These are phyloP conservation scores for Rhinogobius similis DNA, from an alignment of 2,113 vertebrate genomes.

Conservation along the genomic window DNA sequence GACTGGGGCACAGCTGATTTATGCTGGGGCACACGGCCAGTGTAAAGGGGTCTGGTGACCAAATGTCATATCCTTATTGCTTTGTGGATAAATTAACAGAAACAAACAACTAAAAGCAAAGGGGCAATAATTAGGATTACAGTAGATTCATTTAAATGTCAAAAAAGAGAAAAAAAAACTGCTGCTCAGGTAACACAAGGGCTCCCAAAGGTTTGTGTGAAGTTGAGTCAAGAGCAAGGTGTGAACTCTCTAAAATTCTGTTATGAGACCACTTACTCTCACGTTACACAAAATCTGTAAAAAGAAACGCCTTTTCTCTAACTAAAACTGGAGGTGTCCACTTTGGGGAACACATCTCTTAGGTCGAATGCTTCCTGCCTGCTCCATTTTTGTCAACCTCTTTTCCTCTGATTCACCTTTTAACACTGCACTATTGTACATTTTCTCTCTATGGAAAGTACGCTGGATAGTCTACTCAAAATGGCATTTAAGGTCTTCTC, in stretches of 20 bases:
- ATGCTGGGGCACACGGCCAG: too few relatives aligned
- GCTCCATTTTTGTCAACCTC: constrained; percentile 39
- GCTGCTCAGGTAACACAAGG: not conserved
- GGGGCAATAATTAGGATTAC: not conserved
- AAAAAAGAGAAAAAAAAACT: not conserved
- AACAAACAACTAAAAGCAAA: not conserved
- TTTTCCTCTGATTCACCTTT: constrained; percentile 22
- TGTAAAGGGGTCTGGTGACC: not conserved
- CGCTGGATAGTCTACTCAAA: constrained; percentile 23
- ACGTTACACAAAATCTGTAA: constrained; percentile 33
- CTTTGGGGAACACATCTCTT: constrained; percentile 15
- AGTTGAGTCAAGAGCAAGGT: constrained; percentile 39
- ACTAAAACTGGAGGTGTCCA: constrained; percentile 11
- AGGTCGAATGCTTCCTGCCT: constrained; percentile 8
- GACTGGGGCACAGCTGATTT: too few relatives aligned
- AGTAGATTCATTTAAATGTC: not conserved
- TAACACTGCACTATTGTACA: constrained; percentile 32
- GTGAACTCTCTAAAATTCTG: constrained; percentile 25
- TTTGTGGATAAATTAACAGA: not conserved
- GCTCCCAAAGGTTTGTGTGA: constrained; percentile 4
- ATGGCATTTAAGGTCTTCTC: constrained; percentile 42
- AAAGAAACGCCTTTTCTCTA: not conserved
- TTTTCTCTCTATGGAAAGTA: constrained; percentile 35
- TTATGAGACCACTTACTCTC: constrained; percentile 8
- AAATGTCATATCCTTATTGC: not conserved